A percentile compares a stretch with the other conserved stretches of the same genome.
phyloP scores from a whole-genome alignment of 2,888 invertebrate species.

The Acleris holmiana region DNA sequence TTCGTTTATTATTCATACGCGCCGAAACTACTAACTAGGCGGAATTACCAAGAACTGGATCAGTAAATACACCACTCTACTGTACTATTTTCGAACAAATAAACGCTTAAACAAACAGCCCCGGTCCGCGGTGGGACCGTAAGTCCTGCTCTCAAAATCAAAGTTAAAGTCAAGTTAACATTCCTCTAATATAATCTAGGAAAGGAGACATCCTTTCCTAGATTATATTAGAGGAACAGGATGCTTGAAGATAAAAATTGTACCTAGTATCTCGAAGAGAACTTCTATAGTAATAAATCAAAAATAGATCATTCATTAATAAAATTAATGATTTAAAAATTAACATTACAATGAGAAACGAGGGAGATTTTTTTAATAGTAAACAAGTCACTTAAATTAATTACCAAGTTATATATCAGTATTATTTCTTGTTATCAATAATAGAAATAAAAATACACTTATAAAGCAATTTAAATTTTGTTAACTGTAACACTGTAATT shows the following conservation, averaged over 20 bases:
- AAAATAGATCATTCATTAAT: too few relatives aligned
- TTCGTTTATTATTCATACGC: background rate
- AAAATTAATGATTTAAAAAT: too few relatives aligned
- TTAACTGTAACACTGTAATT: slow-evolving; percentile 9
- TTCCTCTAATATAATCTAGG: too few relatives aligned
- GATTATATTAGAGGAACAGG: too few relatives aligned
- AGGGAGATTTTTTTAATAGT: too few relatives aligned
- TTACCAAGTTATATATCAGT: background rate
- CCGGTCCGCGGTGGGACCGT: background rate
- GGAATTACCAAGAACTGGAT: background rate
- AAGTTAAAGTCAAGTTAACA: too few relatives aligned
- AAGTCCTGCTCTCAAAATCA: background rate
- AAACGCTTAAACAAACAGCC: background rate
- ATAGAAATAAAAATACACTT: background rate
- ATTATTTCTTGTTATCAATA: background rate
- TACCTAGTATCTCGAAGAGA: too few relatives aligned
- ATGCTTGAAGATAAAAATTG: too few relatives aligned
- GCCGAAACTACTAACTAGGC: background rate
- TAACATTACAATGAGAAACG: too few relatives aligned
- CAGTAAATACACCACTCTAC: background rate
- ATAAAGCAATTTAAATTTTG: slow-evolving; percentile 10
- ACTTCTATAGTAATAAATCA: too few relatives aligned
- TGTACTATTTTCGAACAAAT: slow-evolving; percentile 1
- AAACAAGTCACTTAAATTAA: background rate
- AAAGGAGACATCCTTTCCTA: too few relatives aligned